A percentile compares a stretch with the other conserved stretches of the same genome.
Conservation (phyloP, 92 coral and sea anemone genomes). For the Parazoanthus darwini region DNA sequence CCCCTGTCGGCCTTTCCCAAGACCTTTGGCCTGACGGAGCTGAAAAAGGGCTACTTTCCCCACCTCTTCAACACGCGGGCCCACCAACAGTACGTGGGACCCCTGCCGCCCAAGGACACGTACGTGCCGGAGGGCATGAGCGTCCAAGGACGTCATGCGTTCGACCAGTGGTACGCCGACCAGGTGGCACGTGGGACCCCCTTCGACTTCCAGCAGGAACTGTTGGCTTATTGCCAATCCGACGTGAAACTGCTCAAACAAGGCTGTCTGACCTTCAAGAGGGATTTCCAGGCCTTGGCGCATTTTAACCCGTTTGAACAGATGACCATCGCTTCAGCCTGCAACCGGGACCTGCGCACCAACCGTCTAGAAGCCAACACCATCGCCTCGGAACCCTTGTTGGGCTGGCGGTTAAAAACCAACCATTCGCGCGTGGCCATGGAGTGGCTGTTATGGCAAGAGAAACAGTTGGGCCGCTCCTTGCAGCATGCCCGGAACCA, state of each 20-base stretch:
- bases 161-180: slow-evolving; percentile 36
- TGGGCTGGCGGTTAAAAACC: not conserved
- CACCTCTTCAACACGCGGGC: slow-evolving; percentile 40
- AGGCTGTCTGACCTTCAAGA: slow-evolving; percentile 20
- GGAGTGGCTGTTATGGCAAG: slow-evolving; percentile 27
- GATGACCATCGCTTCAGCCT: slow-evolving; percentile 32
- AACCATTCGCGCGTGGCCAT: slow-evolving; percentile 20
- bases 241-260: slow-evolving; percentile 22
- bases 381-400: slow-evolving; percentile 12
- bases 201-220: slow-evolving; percentile 35
- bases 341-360: slow-evolving; percentile 23
- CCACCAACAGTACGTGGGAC: slow-evolving; percentile 37
- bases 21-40: slow-evolving; percentile 26
- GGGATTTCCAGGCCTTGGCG: slow-evolving; percentile 1
- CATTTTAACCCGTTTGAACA: slow-evolving; percentile 20
- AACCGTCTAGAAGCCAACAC: not conserved
- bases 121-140: slow-evolving; percentile 45
- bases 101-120: not conserved
- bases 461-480: not conserved
- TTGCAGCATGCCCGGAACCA: slow-evolving; percentile 4
- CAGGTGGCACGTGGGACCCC: not conserved
- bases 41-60: slow-evolving; percentile 19
- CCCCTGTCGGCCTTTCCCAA: slow-evolving; percentile 27
- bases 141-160: slow-evolving; percentile 12
- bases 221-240: slow-evolving; percentile 3